phyloP scores from a whole-genome alignment of 2,797 vertebrate genomes.

The Petrocephalus sullivani region DNA sequence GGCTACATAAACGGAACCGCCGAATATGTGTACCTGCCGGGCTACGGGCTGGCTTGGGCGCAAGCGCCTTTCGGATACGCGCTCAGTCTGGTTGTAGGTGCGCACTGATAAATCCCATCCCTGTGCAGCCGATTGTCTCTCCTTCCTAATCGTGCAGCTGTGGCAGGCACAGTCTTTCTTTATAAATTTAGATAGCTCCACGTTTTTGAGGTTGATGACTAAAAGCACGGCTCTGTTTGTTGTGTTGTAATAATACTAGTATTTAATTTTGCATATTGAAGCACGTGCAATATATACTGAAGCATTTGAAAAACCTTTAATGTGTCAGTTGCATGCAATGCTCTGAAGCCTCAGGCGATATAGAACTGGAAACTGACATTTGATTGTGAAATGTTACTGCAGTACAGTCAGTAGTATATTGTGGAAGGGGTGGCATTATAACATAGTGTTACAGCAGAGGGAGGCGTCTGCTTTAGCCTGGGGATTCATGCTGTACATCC shows the following conservation, averaged over 20 bases:
- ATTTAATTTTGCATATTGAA: background rate
- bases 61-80: constrained; percentile 96
- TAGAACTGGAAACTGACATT: background rate
- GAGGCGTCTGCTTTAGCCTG: background rate
- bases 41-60: constrained; percentile 86
- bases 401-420: background rate
- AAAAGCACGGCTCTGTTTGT: background rate
- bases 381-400: background rate
- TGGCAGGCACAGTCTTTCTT: background rate
- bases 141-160: background rate
- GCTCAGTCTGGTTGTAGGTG: constrained; percentile 88
- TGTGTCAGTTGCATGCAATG: background rate
- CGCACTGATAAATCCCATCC: constrained; percentile 36
- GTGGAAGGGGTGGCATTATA: background rate
- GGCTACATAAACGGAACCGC: constrained; percentile 97
- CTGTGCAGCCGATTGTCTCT: background rate
- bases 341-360: background rate
- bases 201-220: background rate
- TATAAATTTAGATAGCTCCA: background rate
- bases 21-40: constrained; percentile 89
- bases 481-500: background rate
- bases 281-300: background rate
- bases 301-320: background rate
- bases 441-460: background rate
- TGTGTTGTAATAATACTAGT: background rate